These are phyloP conservation scores for Callocephalon fimbriatum DNA, from an alignment of 2,113 vertebrate species.

Conservation along the genomic window DNA sequence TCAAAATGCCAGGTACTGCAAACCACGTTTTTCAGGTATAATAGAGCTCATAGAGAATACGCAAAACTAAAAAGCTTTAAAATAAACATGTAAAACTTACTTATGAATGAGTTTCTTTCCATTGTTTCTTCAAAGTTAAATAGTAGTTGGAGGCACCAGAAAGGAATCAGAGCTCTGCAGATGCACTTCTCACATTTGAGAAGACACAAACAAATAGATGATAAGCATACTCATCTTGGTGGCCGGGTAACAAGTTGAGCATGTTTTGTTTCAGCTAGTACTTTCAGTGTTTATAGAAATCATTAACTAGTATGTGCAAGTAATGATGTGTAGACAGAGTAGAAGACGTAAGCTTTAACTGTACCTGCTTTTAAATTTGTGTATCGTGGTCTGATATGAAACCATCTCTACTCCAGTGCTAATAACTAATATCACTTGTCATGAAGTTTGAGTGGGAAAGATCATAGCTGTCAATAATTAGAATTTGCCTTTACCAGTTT, in stretches of 20 bases:
- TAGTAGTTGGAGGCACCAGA: background rate
- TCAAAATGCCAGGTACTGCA: background rate
- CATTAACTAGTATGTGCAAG: background rate
- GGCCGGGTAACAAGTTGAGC: background rate
- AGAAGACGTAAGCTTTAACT: background rate
- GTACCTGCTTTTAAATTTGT: background rate
- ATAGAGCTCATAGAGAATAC: background rate
- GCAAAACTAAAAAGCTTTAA: background rate
- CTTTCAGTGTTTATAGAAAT: background rate
- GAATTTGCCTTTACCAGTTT: background rate
- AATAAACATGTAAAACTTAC: background rate
- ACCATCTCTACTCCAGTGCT: background rate
- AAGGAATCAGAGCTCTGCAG: background rate
- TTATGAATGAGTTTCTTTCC: background rate
- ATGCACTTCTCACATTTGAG: background rate
- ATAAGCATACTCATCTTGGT: background rate
- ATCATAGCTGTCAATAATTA: background rate
- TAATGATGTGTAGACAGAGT: background rate
- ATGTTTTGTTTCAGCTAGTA: background rate
- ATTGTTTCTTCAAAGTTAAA: background rate
- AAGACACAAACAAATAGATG: background rate
- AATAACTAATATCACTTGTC: background rate
- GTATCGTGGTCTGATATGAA: background rate
- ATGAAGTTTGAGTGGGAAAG: background rate
- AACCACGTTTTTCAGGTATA: background rate